Percentiles rank a stretch among this genome's conserved stretches.
Evolutionary conservation across 2,888 invertebrate genomes (phyloP).

Genomic region (Thymelicus acteon): DNA sequence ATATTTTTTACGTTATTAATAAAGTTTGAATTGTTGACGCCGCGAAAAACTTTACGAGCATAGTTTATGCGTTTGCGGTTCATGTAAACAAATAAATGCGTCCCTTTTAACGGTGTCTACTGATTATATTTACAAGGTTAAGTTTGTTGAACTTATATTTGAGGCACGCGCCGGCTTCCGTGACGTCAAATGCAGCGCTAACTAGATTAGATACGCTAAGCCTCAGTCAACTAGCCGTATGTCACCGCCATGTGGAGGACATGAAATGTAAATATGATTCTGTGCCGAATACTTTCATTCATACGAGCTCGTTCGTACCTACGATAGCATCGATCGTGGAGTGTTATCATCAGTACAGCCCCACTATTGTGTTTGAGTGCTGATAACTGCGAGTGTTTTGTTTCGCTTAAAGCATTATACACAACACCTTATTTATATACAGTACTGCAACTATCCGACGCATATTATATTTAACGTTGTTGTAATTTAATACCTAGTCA

Average conservation of each 20-base stretch:
- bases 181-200: constrained; percentile 76
- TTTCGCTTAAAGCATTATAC: not conserved
- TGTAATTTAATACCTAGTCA: not conserved
- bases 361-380: constrained; percentile 23
- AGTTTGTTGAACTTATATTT: constrained; percentile 81
- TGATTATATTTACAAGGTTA: constrained; percentile 52
- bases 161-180: constrained; percentile 66
- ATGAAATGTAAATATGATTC: constrained; percentile 55
- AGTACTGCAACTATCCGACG: constrained; percentile 10
- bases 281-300: constrained; percentile 54
- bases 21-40: constrained; percentile 34
- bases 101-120: constrained; percentile 48
- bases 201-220: constrained; percentile 77
- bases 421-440: not conserved
- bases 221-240: constrained; percentile 53
- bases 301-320: constrained; percentile 46
- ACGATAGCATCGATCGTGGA: constrained; percentile 48
- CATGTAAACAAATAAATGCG: constrained; percentile 47
- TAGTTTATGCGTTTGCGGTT: constrained; percentile 39
- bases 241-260: constrained; percentile 55
- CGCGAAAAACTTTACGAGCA: constrained; percentile 29
- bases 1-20: constrained; percentile 19
- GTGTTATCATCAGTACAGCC: constrained; percentile 53
- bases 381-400: constrained; percentile 27
- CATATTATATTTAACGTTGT: not conserved